phyloP scores from a whole-genome alignment of 1,140 invertebrate genomes.

The Atta texana region DNA sequence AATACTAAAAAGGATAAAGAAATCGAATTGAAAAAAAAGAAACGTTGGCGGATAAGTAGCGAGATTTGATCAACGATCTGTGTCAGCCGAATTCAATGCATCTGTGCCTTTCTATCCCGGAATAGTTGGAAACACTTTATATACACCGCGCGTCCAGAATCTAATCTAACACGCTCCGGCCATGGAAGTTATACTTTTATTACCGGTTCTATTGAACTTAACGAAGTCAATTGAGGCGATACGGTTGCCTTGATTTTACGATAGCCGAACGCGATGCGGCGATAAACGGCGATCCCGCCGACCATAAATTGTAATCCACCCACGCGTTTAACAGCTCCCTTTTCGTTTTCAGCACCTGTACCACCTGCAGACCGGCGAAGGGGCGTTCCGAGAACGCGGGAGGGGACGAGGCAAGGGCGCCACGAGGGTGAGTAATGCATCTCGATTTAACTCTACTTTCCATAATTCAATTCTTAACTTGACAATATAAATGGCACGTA shows the following conservation, averaged over 20 bases:
- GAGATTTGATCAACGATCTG: not conserved
- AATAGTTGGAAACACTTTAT: slow-evolving; percentile 63
- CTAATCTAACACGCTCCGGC: slow-evolving; percentile 72
- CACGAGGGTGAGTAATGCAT: slow-evolving; percentile 82
- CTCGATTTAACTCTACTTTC: not conserved
- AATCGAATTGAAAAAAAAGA: not conserved
- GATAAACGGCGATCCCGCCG: slow-evolving; percentile 19
- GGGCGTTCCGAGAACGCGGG: slow-evolving; percentile 83
- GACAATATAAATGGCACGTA: not conserved
- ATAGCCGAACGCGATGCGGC: slow-evolving; percentile 74
- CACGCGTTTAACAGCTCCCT: slow-evolving; percentile 60
- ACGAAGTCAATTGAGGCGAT: slow-evolving; percentile 84
- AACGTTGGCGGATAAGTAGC: not conserved
- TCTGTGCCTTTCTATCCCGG: not conserved
- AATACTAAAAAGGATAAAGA: not conserved
- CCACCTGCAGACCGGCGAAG: slow-evolving; percentile 85
- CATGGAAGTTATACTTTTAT: slow-evolving; percentile 82
- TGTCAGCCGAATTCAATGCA: not conserved
- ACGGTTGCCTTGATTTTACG: slow-evolving; percentile 83
- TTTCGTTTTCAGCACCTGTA: slow-evolving; percentile 85
- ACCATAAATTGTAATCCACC: slow-evolving; percentile 40
- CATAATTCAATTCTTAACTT: slow-evolving; percentile 10
- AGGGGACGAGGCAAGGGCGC: slow-evolving; percentile 85
- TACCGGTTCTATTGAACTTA: slow-evolving; percentile 84
- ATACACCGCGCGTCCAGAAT: slow-evolving; percentile 56